Evolutionary conservation across 2,888 invertebrate species (phyloP).

Genomic region (Brassicogethes aeneus): DNA sequence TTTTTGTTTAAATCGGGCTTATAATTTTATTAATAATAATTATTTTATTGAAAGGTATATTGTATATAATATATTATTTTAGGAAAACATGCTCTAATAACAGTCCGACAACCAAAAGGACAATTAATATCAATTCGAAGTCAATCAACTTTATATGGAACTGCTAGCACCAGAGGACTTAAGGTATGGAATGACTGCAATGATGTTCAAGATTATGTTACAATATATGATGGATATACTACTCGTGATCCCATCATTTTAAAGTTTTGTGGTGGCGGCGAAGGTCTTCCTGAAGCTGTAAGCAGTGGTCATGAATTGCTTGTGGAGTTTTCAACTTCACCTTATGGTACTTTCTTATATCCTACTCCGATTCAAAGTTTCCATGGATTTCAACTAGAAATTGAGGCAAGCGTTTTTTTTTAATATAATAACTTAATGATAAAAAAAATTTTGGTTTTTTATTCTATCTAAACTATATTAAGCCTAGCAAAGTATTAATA

Average conservation of each 20-base stretch:
- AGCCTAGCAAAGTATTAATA: no score
- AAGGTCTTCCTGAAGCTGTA: slow-evolving; percentile 74
- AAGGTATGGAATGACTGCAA: slow-evolving; percentile 79
- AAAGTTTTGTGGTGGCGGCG: slow-evolving; percentile 85
- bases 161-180: slow-evolving; percentile 41
- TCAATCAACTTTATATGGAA: slow-evolving; percentile 58
- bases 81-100: slow-evolving; percentile 82
- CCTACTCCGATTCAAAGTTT: slow-evolving; percentile 68
- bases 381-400: slow-evolving; percentile 85
- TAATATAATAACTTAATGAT: no score
- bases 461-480: no score
- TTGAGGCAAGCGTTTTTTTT: slow-evolving; percentile 47
- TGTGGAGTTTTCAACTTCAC: slow-evolving; percentile 83
- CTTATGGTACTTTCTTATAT: slow-evolving; percentile 80
- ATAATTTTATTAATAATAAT: no score
- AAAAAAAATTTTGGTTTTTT: no score
- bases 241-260: slow-evolving; percentile 71
- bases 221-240: slow-evolving; percentile 65
- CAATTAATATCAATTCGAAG: slow-evolving; percentile 78
- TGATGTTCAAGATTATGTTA: slow-evolving; percentile 76
- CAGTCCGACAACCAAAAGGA: slow-evolving; percentile 75
- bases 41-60: neutral
- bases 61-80: slow-evolving; percentile 28
- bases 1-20: no score
- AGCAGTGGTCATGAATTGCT: slow-evolving; percentile 82